Evolutionary conservation across 2,113 vertebrate species (phyloP).

Genomic region (Ptilorrhoa leucosticta): DNA sequence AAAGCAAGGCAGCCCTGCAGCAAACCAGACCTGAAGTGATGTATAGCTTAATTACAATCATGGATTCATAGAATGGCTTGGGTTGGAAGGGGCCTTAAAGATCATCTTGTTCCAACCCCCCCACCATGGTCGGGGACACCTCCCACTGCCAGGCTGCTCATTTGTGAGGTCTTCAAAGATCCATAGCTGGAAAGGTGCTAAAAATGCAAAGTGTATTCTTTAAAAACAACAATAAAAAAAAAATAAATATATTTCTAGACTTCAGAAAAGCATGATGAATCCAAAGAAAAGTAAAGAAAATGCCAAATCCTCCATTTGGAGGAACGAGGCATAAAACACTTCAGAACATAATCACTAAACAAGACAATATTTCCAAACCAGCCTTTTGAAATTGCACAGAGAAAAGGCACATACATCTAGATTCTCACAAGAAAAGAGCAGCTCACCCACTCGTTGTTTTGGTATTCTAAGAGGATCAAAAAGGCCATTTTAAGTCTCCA

Average conservation of each 20-base stretch:
- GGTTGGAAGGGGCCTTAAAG: background rate
- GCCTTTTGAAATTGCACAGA: background rate
- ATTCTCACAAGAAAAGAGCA: conserved; percentile 5
- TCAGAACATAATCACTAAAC: background rate
- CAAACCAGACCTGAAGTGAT: background rate
- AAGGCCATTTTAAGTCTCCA: conserved; percentile 14
- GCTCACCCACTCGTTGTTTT: background rate
- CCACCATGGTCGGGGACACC: background rate
- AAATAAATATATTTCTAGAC: background rate
- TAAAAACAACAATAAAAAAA: background rate
- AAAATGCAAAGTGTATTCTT: background rate
- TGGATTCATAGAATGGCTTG: background rate
- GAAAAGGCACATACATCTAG: background rate
- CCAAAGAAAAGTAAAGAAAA: background rate
- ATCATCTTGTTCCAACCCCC: background rate
- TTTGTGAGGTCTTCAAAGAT: background rate
- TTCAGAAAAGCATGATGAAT: background rate
- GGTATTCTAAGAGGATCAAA: background rate
- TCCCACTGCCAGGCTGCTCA: background rate
- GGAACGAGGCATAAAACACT: background rate
- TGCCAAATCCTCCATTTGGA: background rate
- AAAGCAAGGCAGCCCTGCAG: background rate
- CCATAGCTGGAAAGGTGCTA: background rate
- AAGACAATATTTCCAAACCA: background rate
- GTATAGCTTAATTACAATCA: background rate